Conservation (phyloP, 2,888 invertebrate species). For the Sinopyrophorus schimmeli region DNA sequence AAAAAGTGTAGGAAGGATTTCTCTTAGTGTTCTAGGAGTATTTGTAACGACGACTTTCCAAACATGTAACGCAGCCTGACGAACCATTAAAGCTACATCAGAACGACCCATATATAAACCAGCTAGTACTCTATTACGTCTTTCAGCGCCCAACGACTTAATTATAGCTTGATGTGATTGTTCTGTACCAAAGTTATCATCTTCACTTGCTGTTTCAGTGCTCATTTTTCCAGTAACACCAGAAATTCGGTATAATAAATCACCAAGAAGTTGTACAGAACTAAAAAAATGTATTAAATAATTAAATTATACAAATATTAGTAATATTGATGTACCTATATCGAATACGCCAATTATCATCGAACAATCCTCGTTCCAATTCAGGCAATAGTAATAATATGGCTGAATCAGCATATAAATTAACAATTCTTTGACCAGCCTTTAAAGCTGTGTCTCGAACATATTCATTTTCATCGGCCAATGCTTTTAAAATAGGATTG, state of each 20-base stretch:
- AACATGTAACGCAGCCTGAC: slow-evolving; percentile 97
- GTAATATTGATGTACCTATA: slow-evolving; percentile 54
- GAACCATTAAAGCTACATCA: slow-evolving; percentile 94
- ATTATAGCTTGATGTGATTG: slow-evolving; percentile 92
- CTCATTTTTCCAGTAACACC: slow-evolving; percentile 99
- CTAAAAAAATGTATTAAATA: slow-evolving; percentile 53
- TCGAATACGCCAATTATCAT: slow-evolving; percentile 98
- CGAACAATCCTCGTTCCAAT: slow-evolving; percentile 90
- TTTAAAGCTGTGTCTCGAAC: slow-evolving; percentile 95
- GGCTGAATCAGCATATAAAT: slow-evolving; percentile 93
- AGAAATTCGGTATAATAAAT: slow-evolving; percentile 92
- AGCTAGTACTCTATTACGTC: slow-evolving; percentile 89
- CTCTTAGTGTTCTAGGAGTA: slow-evolving; percentile 93
- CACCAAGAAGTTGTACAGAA: slow-evolving; percentile 93
- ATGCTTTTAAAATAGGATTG: slow-evolving; percentile 93
- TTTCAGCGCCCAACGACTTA: slow-evolving; percentile 81
- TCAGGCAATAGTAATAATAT: slow-evolving; percentile 92
- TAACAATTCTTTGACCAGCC: slow-evolving; percentile 96
- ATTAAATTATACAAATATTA: too few relatives aligned
- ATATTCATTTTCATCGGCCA: slow-evolving; percentile 99
- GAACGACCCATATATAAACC: slow-evolving; percentile 97
- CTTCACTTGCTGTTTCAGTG: slow-evolving; percentile 96
- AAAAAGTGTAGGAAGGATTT: slow-evolving; percentile 94
- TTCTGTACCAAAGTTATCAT: slow-evolving; percentile 98
- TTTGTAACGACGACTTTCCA: slow-evolving; percentile 99